These are phyloP conservation scores for Porphyrio hochstetteri DNA, from an alignment of 2,113 vertebrate genomes.

Conservation along the genomic window DNA sequence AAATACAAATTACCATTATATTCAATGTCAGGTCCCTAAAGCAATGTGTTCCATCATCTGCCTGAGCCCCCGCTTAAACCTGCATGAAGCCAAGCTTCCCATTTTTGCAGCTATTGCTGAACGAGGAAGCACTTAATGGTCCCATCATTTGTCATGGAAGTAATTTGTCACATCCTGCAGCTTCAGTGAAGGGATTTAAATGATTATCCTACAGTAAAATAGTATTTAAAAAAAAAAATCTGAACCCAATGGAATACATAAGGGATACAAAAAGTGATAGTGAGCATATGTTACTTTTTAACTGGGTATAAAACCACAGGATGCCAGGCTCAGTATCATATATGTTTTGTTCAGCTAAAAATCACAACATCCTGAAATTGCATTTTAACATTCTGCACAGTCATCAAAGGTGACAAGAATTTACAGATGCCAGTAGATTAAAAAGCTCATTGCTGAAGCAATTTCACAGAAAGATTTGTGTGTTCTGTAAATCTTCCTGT, in stretches of 20 bases:
- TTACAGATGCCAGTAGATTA: neutral
- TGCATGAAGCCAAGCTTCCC: neutral
- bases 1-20: neutral
- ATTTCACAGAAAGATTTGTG: neutral
- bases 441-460: neutral
- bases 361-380: neutral
- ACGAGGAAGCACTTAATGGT: neutral
- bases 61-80: neutral
- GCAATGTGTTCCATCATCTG: neutral
- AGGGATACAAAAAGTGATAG: neutral
- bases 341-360: neutral
- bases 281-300: neutral
- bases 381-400: neutral
- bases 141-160: neutral
- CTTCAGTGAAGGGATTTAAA: neutral
- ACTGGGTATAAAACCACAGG: neutral
- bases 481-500: neutral
- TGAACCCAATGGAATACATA: neutral
- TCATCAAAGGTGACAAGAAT: neutral
- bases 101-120: neutral
- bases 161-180: neutral
- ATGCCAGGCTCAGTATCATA: neutral
- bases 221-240: accelerated
- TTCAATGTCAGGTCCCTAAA: neutral
- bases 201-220: neutral